Evolutionary conservation across 2,888 invertebrate species (phyloP), one percentile per base, ranked within the genome.

Genomic region (Heliothis peltigera): DNA sequence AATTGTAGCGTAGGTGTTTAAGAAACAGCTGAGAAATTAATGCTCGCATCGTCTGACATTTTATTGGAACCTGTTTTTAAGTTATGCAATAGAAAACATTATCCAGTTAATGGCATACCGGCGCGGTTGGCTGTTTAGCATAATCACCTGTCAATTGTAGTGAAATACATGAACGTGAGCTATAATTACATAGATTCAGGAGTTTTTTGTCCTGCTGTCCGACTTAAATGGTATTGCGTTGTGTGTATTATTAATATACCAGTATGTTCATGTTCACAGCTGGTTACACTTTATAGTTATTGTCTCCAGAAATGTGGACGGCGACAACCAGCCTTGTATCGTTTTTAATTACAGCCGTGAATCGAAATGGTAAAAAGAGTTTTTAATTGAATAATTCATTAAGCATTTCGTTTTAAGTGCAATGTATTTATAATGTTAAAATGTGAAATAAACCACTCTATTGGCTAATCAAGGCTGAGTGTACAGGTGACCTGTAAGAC

Each of bases 21-120:
- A 82, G 84, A 86, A 88, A 90, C 91, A 90, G 91, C 90, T 91
- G 90, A 85, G 82, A 82, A 32, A 84, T 86, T 85, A 85, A 89
- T 83, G 83, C 81, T 83, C 78, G 85, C 85, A 89, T 87, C 83
- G 84, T 78, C 85, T 91, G 92, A 88, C 91, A 91, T 92, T 92
- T 89, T 86, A 89, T 86, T 75, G 82, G 80, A 91, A 92, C 93
- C 89, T 80, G 92, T 93, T 91, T 84, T 75, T 86, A 87, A 90
- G 87, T 92, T 92, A 93, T 91, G 93, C 92, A 93, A 94, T 87
- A 89, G 87, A 89, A 88, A 89, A 88, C 84, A 88, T 87, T 88
- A 91, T 87, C 83, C 81, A 84, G 83, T 84, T 87, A 89, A 89
- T 89, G 86, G 84, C 82, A 86, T 85, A 85, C 84, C 53, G 72